Conservation (phyloP, 2,888 invertebrate genomes). For the Harmothoe impar region DNA sequence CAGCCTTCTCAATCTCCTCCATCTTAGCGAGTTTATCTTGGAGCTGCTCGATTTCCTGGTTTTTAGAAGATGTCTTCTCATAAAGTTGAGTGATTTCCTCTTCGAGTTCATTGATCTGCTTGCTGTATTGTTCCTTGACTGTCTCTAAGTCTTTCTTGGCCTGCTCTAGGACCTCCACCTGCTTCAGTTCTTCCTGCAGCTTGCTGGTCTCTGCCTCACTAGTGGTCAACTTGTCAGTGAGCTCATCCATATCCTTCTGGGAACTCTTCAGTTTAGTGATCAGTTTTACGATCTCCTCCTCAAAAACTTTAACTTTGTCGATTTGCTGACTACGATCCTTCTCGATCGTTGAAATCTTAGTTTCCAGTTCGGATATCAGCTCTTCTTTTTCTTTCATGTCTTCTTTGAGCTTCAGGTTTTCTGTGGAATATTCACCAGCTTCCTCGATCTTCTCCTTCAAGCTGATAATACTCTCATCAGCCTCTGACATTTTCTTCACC, state of each 20-base stretch:
- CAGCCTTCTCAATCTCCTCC: slow-evolving; percentile 72
- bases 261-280: slow-evolving; percentile 54
- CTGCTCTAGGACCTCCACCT: slow-evolving; percentile 47
- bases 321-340: slow-evolving; percentile 52
- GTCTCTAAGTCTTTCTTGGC: slow-evolving; percentile 55
- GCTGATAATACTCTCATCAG: slow-evolving; percentile 6
- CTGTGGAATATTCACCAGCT: slow-evolving; percentile 21
- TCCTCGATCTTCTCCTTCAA: slow-evolving; percentile 12
- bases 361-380: slow-evolving; percentile 71
- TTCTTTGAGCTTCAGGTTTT: slow-evolving; percentile 46
- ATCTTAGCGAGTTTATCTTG: slow-evolving; percentile 61
- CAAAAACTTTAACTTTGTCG: slow-evolving; percentile 63
- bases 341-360: slow-evolving; percentile 57
- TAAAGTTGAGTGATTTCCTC: slow-evolving; percentile 49
- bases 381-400: slow-evolving; percentile 69
- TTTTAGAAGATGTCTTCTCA: not conserved
- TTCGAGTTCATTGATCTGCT: slow-evolving; percentile 47
- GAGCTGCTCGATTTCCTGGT: slow-evolving; percentile 29
- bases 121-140: slow-evolving; percentile 57
- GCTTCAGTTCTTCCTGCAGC: slow-evolving; percentile 19
- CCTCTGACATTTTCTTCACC: not conserved
- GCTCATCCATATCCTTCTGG: slow-evolving; percentile 60
- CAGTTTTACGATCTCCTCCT: slow-evolving; percentile 70
- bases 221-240: slow-evolving; percentile 22
- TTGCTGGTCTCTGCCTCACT: slow-evolving; percentile 55